Conservation (phyloP, 2,797 vertebrate species). For the Jordanella pulchra region DNA sequence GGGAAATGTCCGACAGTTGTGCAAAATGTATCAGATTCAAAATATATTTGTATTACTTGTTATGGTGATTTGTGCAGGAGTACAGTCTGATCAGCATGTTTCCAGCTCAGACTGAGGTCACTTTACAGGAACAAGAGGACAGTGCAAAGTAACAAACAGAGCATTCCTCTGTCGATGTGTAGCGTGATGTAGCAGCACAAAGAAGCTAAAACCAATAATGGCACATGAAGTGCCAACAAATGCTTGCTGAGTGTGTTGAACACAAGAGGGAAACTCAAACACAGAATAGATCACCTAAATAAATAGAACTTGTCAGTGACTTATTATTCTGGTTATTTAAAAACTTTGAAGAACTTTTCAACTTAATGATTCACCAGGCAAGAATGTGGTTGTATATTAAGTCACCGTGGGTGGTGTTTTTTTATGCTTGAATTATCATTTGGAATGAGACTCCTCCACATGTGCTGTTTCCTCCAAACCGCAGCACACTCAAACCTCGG, state of each 20-base stretch:
- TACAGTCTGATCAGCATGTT: neutral
- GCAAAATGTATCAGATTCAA: neutral
- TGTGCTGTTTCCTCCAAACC: neutral
- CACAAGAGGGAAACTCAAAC: neutral
- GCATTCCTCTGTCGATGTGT: constrained; percentile 20
- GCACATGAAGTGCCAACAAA: constrained; percentile 41
- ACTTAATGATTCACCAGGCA: constrained; percentile 6
- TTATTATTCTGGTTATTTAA: neutral
- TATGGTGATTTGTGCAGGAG: neutral
- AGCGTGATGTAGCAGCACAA: constrained; percentile 35
- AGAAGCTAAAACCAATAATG: constrained; percentile 56
- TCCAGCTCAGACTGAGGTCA: neutral
- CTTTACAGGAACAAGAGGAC: constrained; percentile 8
- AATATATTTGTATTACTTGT: neutral
- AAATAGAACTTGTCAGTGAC: neutral
- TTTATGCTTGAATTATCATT: constrained; percentile 14
- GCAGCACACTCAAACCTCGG: constrained; percentile 25
- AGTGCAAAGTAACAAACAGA: neutral
- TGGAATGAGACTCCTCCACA: constrained; percentile 24
- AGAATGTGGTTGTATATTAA: constrained; percentile 7
- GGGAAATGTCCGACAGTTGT: neutral
- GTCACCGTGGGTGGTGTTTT: neutral
- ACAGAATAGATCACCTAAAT: neutral
- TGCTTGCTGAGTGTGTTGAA: constrained; percentile 37
- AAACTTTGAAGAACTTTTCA: constrained; percentile 6